These are phyloP conservation scores for Albula goreensis DNA, from an alignment of 2,113 vertebrate species.

Conservation along the genomic window DNA sequence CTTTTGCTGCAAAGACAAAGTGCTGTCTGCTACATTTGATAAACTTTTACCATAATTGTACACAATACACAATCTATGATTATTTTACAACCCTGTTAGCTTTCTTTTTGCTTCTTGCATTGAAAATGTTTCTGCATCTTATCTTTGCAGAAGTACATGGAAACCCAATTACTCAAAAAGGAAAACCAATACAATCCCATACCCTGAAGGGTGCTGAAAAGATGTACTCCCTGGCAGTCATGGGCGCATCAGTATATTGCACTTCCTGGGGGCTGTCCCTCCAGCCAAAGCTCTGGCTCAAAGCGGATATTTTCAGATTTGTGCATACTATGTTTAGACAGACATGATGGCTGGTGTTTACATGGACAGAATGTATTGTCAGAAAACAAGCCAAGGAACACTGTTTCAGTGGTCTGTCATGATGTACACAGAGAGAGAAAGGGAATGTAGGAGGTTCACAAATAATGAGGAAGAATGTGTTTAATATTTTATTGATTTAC, in stretches of 20 bases:
- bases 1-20: too few species aligned
- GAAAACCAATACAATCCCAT: not conserved
- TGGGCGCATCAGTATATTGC: not conserved
- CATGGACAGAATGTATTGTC: too few species aligned
- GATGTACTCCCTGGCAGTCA: not conserved
- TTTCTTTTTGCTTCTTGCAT: not conserved
- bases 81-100: not conserved
- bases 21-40: not conserved
- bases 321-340: too few species aligned
- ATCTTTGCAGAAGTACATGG: not conserved
- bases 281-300: not conserved
- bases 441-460: not conserved
- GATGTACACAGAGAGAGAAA: not conserved
- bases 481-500: not conserved
- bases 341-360: too few species aligned
- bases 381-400: too few species aligned
- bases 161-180: not conserved
- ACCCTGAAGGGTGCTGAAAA: not conserved
- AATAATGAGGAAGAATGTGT: not conserved
- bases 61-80: not conserved
- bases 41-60: not conserved
- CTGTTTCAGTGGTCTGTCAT: too few species aligned
- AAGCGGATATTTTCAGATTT: not conserved
- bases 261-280: not conserved
- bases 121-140: not conserved